A percentile compares a stretch with the other conserved stretches of the same genome.
These are phyloP conservation scores for Volucella inanis DNA, from an alignment of 2,888 invertebrate species.

Conservation along the genomic window DNA sequence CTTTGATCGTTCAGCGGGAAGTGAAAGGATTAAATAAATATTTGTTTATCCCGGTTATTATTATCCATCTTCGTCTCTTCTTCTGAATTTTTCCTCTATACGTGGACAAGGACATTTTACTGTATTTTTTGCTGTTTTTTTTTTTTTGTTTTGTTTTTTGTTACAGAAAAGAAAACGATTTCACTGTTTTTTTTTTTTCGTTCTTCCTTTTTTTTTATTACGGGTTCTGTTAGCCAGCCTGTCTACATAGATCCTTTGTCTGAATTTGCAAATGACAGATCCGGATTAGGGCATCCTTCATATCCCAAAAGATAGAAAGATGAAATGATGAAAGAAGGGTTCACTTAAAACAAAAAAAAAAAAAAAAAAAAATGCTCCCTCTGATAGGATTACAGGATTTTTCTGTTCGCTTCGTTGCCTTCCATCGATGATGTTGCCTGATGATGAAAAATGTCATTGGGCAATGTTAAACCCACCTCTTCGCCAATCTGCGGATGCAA, in stretches of 20 bases:
- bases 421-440: slow-evolving; percentile 68
- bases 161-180: slow-evolving; percentile 11
- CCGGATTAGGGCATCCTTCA: slow-evolving; percentile 74
- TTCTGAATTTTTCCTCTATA: not conserved
- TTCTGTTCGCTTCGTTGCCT: slow-evolving; percentile 51
- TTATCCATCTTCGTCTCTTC: slow-evolving; percentile 31
- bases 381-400: slow-evolving; percentile 74
- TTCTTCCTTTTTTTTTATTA: slow-evolving; percentile 20
- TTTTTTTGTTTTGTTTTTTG: slow-evolving; percentile 4
- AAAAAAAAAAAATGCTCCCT: slow-evolving; percentile 20
- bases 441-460: slow-evolving; percentile 73
- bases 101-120: slow-evolving; percentile 26
- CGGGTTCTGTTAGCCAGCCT: slow-evolving; percentile 19
- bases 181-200: slow-evolving; percentile 26
- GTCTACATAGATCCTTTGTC: slow-evolving; percentile 69
- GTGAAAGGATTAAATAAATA: slow-evolving; percentile 75
- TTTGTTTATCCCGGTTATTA: slow-evolving; percentile 73
- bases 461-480: slow-evolving; percentile 19
- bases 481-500: slow-evolving; percentile 40
- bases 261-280: slow-evolving; percentile 74
- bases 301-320: slow-evolving; percentile 59
- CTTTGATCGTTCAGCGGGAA: slow-evolving; percentile 73
- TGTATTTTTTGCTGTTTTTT: slow-evolving; percentile 13
- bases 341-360: not conserved
- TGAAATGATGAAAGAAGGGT: slow-evolving; percentile 34